phyloP scores from a whole-genome alignment of 2,113 vertebrate species.

The Diphyllodes magnificus region DNA sequence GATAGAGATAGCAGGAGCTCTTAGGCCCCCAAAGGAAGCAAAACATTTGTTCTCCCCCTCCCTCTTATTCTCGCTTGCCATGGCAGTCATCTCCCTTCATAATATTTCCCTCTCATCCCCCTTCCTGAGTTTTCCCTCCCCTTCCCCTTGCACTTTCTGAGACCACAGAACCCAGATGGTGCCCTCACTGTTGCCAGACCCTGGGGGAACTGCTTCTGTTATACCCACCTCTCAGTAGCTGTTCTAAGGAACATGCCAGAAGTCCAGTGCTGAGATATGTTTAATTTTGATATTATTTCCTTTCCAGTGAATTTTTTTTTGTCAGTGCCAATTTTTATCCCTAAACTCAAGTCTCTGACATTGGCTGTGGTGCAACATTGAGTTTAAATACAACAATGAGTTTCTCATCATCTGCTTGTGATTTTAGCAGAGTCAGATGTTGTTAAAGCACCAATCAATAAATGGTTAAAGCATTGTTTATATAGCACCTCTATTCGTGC shows the following conservation, averaged over 20 bases:
- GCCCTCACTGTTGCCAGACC: constrained; percentile 12
- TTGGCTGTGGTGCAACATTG: neutral
- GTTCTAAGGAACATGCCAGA: neutral
- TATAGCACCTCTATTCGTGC: neutral
- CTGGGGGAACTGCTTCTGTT: neutral
- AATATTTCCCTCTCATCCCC: neutral
- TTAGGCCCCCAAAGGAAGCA: neutral
- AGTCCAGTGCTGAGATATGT: neutral
- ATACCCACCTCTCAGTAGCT: neutral
- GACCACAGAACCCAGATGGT: constrained; percentile 20
- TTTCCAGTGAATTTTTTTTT: neutral
- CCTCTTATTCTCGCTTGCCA: neutral
- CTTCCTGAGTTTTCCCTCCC: neutral
- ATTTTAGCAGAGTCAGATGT: constrained; percentile 18
- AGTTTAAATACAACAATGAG: neutral
- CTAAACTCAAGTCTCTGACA: neutral
- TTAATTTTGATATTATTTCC: neutral
- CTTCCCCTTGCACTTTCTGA: constrained; percentile 7
- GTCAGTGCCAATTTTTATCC: neutral
- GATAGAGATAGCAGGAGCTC: neutral
- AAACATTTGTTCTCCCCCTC: neutral
- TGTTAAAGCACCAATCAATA: constrained; percentile 25
- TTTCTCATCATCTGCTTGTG: neutral
- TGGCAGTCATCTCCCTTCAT: neutral
- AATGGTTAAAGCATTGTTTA: constrained; percentile 30